A percentile compares a stretch with the other conserved stretches of the same genome.
Conservation (phyloP, 2,797 vertebrate genomes). For the Anableps anableps region DNA sequence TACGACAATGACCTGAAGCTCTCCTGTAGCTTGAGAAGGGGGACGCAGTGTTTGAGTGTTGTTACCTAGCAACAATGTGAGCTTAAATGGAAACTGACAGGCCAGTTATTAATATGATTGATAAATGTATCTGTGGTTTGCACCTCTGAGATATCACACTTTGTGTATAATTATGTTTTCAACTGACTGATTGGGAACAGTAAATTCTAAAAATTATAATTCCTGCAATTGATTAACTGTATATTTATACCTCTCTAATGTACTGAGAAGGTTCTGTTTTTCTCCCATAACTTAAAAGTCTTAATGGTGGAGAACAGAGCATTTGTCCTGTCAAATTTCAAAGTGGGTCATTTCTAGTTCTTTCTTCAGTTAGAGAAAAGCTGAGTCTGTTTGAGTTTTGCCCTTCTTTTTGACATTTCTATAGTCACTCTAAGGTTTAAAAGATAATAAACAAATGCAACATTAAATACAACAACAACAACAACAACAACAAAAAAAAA, state of each 20-base stretch:
- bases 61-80: slow-evolving; percentile 1
- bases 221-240: neutral
- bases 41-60: neutral
- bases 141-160: neutral
- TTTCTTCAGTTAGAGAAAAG: neutral
- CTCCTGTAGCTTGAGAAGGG: slow-evolving; percentile 15
- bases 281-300: neutral
- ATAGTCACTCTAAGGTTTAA: neutral
- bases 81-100: neutral
- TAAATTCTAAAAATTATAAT: neutral
- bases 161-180: neutral
- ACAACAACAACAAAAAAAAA: too few species aligned
- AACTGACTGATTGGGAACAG: too few species aligned
- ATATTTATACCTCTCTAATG: neutral
- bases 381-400: neutral
- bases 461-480: too few species aligned
- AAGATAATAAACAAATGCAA: neutral
- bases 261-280: neutral
- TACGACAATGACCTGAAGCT: neutral
- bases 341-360: neutral
- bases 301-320: neutral
- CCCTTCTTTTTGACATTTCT: neutral
- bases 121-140: slow-evolving; percentile 6
- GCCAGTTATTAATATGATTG: neutral
- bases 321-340: neutral